phyloP scores from a whole-genome alignment of 2,888 invertebrate genomes.

The Mantis religiosa region DNA sequence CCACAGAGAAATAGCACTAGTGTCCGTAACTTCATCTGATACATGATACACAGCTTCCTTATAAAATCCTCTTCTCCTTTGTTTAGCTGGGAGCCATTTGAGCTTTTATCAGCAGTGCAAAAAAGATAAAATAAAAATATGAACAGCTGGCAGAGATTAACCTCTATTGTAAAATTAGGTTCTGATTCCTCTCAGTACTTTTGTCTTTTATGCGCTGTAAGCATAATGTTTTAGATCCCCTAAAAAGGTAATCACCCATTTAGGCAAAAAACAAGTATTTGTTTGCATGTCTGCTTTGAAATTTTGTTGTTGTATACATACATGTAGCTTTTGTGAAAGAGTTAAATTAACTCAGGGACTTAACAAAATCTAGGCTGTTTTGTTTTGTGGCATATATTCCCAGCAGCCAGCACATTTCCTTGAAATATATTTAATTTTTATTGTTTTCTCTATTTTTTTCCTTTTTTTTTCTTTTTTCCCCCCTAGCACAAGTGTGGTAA shows the following conservation, averaged over 20 bases:
- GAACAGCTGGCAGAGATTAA: not conserved
- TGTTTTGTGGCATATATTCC: not conserved
- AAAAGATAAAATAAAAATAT: not conserved
- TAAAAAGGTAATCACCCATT: not conserved
- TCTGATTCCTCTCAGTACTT: not conserved
- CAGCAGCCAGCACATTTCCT: not conserved
- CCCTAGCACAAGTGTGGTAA: not conserved
- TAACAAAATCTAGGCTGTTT: not conserved
- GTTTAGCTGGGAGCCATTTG: not conserved
- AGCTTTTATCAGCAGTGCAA: not conserved
- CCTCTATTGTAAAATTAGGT: not conserved
- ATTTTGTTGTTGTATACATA: not conserved
- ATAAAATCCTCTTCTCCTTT: not conserved
- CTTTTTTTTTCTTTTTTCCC: too few species aligned
- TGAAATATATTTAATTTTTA: not conserved
- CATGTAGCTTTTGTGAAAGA: not conserved
- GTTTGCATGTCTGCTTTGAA: not conserved
- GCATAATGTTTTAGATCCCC: not conserved
- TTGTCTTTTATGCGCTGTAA: not conserved
- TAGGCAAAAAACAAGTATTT: not conserved
- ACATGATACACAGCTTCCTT: not conserved
- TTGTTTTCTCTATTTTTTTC: not conserved
- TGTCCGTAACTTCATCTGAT: not conserved
- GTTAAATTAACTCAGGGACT: not conserved
- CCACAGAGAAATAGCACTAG: constrained; percentile 55